These are phyloP conservation scores for Drosophila arawakana DNA, from an alignment of 1,140 invertebrate species.

Conservation along the genomic window DNA sequence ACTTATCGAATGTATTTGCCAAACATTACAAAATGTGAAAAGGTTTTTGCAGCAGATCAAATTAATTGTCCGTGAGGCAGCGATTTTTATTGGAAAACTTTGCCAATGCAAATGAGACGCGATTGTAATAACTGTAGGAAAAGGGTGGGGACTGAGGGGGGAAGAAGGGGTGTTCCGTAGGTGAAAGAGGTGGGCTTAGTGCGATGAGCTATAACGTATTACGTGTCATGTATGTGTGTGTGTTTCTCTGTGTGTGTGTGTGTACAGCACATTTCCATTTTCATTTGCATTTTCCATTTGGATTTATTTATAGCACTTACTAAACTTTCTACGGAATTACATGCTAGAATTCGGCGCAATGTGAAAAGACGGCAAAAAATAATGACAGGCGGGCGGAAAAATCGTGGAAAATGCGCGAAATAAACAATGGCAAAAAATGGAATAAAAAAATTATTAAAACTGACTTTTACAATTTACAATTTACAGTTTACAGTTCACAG, in stretches of 20 bases:
- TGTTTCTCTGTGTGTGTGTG: not conserved
- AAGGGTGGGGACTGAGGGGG: not conserved
- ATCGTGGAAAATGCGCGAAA: conserved; percentile 33
- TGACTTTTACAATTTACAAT: conserved; percentile 75
- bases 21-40: conserved; percentile 7
- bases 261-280: conserved; percentile 24
- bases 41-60: conserved; percentile 19
- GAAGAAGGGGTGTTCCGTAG: no score
- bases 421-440: conserved; percentile 47
- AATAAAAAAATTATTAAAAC: conserved; percentile 77
- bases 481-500: conserved; percentile 52
- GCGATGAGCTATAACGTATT: conserved; percentile 25
- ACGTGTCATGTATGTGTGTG: not conserved
- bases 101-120: conserved; percentile 9
- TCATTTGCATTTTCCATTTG: conserved; percentile 39
- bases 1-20: not conserved
- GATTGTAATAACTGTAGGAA: not conserved
- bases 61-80: conserved; percentile 34
- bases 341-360: conserved; percentile 56
- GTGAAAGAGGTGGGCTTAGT: conserved; percentile 21
- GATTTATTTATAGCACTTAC: conserved; percentile 64
- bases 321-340: conserved; percentile 63
- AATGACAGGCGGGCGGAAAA: not conserved
- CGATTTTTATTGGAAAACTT: conserved; percentile 71
- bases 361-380: conserved; percentile 21